Evolutionary conservation across 2,888 invertebrate species (phyloP).

Genomic region (Hydrotaea diabolus): DNA sequence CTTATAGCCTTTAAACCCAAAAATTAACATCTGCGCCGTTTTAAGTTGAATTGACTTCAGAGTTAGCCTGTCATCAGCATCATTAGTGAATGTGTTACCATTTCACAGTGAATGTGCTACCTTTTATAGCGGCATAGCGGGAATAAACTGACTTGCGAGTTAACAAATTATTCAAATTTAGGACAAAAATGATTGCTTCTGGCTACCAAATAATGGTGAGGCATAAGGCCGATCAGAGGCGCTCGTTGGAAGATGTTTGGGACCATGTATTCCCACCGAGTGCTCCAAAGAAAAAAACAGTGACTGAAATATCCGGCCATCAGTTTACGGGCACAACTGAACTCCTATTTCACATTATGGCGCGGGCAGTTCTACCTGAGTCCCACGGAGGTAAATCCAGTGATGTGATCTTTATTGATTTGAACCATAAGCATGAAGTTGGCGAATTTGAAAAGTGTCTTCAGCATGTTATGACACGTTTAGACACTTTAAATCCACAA

Average conservation of each 20-base stretch:
- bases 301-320: constrained; percentile 81
- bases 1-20: too few species aligned
- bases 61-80: too few species aligned
- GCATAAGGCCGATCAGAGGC: constrained; percentile 64
- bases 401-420: constrained; percentile 81
- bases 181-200: constrained; percentile 54
- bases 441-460: too few species aligned
- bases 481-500: not conserved
- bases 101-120: too few species aligned
- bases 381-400: constrained; percentile 79
- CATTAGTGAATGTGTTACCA: too few species aligned
- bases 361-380: constrained; percentile 81
- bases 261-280: constrained; percentile 69
- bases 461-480: not conserved
- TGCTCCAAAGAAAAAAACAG: constrained; percentile 79
- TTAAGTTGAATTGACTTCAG: too few species aligned
- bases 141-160: too few species aligned
- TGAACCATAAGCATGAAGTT: constrained; percentile 82
- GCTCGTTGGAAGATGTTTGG: constrained; percentile 61
- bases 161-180: too few species aligned
- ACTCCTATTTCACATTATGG: constrained; percentile 81
- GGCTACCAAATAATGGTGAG: constrained; percentile 63
- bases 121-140: too few species aligned
- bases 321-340: constrained; percentile 81
- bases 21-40: too few species aligned